Evolutionary conservation across 2,113 vertebrate genomes (phyloP), one percentile per base, ranked within the genome.

Genomic region (Pangasianodon gigas): DNA sequence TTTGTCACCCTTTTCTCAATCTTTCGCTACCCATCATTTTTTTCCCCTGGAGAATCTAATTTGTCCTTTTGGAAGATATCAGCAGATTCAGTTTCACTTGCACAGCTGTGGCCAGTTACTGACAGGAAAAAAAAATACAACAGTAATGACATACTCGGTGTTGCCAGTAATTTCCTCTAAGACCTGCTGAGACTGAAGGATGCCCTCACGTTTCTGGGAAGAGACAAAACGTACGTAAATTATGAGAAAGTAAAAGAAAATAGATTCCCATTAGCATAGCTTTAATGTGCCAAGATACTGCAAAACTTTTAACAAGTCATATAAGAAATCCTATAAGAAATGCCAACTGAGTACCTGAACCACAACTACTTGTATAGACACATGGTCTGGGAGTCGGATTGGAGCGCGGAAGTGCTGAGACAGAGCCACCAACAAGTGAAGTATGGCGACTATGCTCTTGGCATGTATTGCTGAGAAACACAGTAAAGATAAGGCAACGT

Each of bases 151-250:
- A 96, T 96, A 99, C 98, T 99, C 98, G 79, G 97, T 98, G 96
- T 99, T 98, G 93, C 98, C 97, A 91, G 98, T 99, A 96, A 99
- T 99, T 96, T 99, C 98, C 95, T 99, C 98, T 93, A 98, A 98
- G 93, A 99, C 97, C 93, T 99, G 98, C 93, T 97, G 96, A 88
- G 98, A 99, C 95, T 99, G 98, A 88, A 99, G 97, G 94, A 98
- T 98, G 93, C 98, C 98, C 95, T 99, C 98, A 94, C 98, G 94
- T 96, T 99, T 99, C 98, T 99, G 92, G 87, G 92, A 87, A 93
- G 89, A 91, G 92, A 91, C 82, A 58, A 89, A n/a, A 89, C 24
- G 37, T 41, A 0, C 82, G 46, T 48, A 88, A 87, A 75, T 88
- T 87, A 80, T 26, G 58, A n/a, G 51, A 51, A 79, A 32, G 84